A percentile compares a stretch with the other conserved stretches of the same genome.
These are phyloP conservation scores for Hypomesus transpacificus DNA, from an alignment of 2,113 vertebrate species.

Conservation along the genomic window DNA sequence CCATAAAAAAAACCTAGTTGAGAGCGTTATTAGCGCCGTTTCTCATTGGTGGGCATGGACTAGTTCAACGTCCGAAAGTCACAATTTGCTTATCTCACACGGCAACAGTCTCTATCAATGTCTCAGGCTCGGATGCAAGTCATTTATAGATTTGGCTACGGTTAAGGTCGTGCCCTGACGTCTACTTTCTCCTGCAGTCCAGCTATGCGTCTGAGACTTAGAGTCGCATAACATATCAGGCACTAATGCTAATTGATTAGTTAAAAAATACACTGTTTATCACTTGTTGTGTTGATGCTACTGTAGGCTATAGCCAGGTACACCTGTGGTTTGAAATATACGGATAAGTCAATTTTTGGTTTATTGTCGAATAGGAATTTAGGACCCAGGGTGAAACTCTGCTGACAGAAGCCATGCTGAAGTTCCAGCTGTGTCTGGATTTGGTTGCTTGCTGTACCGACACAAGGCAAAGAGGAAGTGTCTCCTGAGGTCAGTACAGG, in stretches of 20 bases:
- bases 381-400: conserved; percentile 28
- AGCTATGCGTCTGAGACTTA: too few species aligned
- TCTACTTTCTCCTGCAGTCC: too few species aligned
- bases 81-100: conserved; percentile 39
- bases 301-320: too few species aligned
- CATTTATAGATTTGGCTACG: too few species aligned
- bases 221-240: too few species aligned
- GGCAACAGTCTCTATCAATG: background rate
- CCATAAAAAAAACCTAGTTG: conserved; percentile 49
- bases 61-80: conserved; percentile 36
- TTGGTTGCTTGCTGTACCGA: conserved; percentile 39
- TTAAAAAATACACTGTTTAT: too few species aligned
- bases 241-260: too few species aligned
- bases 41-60: conserved; percentile 52
- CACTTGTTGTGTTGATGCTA: too few species aligned
- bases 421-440: conserved; percentile 51
- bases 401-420: conserved; percentile 24
- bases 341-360: background rate
- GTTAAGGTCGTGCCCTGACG: too few species aligned
- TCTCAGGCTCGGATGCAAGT: background rate
- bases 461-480: conserved; percentile 55
- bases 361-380: conserved; percentile 14
- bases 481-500: conserved; percentile 59
- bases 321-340: too few species aligned
- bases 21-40: conserved; percentile 20